phyloP scores from a whole-genome alignment of 2,888 invertebrate genomes.

The Diaperis boleti region DNA sequence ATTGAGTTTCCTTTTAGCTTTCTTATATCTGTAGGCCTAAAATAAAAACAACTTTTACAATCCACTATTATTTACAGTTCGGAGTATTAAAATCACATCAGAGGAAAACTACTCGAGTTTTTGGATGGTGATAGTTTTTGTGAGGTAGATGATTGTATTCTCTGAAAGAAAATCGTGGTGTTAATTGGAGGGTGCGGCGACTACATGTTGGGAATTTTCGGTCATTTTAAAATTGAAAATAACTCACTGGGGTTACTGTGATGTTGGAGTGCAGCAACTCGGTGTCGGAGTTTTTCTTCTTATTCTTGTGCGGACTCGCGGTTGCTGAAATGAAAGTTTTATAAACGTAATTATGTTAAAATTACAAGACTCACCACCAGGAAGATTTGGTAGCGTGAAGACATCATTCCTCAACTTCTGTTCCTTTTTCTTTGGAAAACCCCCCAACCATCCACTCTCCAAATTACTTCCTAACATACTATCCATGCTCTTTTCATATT shows the following conservation, averaged over 20 bases:
- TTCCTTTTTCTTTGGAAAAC: constrained; percentile 52
- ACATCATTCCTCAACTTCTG: constrained; percentile 63
- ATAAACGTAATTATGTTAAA: background rate
- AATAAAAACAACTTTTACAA: constrained; percentile 49
- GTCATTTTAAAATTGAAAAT: no score
- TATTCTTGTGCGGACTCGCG: constrained; percentile 59
- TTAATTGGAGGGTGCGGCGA: constrained; percentile 28
- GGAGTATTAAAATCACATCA: constrained; percentile 38
- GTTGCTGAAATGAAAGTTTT: constrained; percentile 54
- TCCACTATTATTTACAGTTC: constrained; percentile 30
- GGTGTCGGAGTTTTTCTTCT: constrained; percentile 59
- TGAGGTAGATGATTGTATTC: constrained; percentile 60
- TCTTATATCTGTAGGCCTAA: constrained; percentile 61
- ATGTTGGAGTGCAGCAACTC: constrained; percentile 50
- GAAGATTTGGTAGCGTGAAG: constrained; percentile 73
- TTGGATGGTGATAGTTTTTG: constrained; percentile 58
- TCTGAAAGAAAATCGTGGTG: constrained; percentile 55
- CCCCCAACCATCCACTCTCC: constrained; percentile 52
- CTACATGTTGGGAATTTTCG: constrained; percentile 21
- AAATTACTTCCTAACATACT: constrained; percentile 49
- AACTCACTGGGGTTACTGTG: constrained; percentile 60
- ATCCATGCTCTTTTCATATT: constrained; percentile 56
- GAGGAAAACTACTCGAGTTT: constrained; percentile 47
- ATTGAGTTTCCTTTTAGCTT: constrained; percentile 59
- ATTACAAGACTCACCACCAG: constrained; percentile 69